phyloP scores from a whole-genome alignment of 64 coral and sea anemone species.

The Porites lutea region DNA sequence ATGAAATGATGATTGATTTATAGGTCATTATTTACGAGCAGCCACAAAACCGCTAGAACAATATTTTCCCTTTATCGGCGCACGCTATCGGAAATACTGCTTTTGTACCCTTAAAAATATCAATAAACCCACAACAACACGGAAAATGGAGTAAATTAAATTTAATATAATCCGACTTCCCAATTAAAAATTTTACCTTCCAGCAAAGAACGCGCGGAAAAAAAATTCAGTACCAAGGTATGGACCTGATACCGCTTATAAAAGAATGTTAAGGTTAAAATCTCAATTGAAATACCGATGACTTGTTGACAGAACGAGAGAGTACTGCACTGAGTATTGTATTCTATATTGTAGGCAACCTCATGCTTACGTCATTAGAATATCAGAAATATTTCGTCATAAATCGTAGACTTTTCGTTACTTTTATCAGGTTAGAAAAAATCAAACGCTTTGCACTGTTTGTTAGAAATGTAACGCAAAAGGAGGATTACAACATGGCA shows the following conservation, averaged over 20 bases:
- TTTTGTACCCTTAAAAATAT: not conserved
- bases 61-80: not conserved
- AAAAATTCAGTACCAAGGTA: not conserved
- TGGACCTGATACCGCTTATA: not conserved
- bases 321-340: not conserved
- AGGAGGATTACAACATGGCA: too few species aligned
- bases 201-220: not conserved
- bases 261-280: not conserved
- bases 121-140: not conserved
- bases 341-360: not conserved
- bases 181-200: not conserved
- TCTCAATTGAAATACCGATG: not conserved
- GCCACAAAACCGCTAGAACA: not conserved
- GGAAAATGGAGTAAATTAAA: not conserved
- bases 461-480: too few species aligned
- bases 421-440: too few species aligned
- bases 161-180: not conserved
- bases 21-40: not conserved
- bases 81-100: constrained; percentile 3
- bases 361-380: too few species aligned
- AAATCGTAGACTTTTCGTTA: too few species aligned
- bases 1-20: not conserved
- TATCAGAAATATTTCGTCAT: too few species aligned
- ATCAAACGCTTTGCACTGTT: too few species aligned
- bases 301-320: not conserved